phyloP scores from a whole-genome alignment of 1,140 invertebrate species.

The Euglossa dilemma region DNA sequence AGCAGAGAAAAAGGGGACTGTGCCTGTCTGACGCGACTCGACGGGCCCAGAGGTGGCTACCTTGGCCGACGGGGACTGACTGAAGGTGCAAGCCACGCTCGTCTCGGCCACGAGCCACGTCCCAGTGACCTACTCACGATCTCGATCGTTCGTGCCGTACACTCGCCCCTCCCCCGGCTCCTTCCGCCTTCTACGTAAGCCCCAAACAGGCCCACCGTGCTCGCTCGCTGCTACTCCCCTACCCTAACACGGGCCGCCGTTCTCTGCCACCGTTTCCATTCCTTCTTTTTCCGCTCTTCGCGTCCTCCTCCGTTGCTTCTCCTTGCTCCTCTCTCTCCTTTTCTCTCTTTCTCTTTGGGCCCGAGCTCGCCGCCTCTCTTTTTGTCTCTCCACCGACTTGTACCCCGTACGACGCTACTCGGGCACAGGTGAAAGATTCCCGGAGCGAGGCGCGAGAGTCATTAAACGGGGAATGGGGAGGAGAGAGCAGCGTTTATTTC shows the following conservation, averaged over 20 bases:
- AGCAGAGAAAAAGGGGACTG: neutral
- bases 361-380: neutral
- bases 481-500: slow-evolving; percentile 31
- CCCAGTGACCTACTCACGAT: slow-evolving; percentile 81
- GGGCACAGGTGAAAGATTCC: slow-evolving; percentile 61
- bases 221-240: slow-evolving; percentile 50
- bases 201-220: slow-evolving; percentile 61
- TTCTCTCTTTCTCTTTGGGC: neutral
- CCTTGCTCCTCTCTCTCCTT: neutral
- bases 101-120: slow-evolving; percentile 76
- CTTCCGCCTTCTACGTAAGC: slow-evolving; percentile 56
- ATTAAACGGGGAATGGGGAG: slow-evolving; percentile 24
- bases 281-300: slow-evolving; percentile 40
- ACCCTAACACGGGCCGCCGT: slow-evolving; percentile 4
- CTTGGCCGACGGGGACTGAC: slow-evolving; percentile 77
- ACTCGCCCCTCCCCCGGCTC: slow-evolving; percentile 43
- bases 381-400: neutral
- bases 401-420: neutral
- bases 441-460: slow-evolving; percentile 36
- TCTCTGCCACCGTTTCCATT: slow-evolving; percentile 51
- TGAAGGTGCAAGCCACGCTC: slow-evolving; percentile 72
- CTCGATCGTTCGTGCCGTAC: slow-evolving; percentile 63
- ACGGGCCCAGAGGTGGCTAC: slow-evolving; percentile 74
- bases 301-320: neutral
- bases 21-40: slow-evolving; percentile 40